Conservation (phyloP, 2,113 vertebrate species). For the Alethe diademata region DNA sequence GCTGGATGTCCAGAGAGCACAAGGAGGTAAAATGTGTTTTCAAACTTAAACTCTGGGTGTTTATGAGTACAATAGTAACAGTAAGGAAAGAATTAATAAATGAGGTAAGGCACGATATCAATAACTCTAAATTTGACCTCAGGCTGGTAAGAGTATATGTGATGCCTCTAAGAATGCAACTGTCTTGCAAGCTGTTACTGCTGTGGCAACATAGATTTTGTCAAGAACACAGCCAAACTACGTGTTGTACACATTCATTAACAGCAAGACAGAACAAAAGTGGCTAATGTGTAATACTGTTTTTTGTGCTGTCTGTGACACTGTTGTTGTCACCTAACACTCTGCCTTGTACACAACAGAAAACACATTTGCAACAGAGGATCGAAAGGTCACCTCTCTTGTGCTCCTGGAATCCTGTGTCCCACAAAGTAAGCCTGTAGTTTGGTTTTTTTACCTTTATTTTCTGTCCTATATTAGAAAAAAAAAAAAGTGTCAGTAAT, state of each 20-base stretch:
- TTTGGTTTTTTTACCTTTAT: background rate
- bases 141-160: background rate
- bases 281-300: rapidly evolving
- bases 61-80: background rate
- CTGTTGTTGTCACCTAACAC: background rate
- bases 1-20: background rate
- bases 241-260: background rate
- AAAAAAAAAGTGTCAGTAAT: background rate
- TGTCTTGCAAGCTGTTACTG: background rate
- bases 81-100: background rate
- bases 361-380: background rate
- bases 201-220: background rate
- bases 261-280: background rate
- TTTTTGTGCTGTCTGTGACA: background rate
- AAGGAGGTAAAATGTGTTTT: background rate
- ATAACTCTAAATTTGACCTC: background rate
- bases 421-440: background rate
- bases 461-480: background rate
- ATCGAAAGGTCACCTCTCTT: background rate
- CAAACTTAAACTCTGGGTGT: background rate
- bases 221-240: background rate
- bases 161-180: background rate
- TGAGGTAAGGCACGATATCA: background rate
- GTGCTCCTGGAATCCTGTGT: background rate
- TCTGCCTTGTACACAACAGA: background rate